Evolutionary conservation across 2,797 vertebrate species (phyloP).

Genomic region (Rhynchotus rufescens): DNA sequence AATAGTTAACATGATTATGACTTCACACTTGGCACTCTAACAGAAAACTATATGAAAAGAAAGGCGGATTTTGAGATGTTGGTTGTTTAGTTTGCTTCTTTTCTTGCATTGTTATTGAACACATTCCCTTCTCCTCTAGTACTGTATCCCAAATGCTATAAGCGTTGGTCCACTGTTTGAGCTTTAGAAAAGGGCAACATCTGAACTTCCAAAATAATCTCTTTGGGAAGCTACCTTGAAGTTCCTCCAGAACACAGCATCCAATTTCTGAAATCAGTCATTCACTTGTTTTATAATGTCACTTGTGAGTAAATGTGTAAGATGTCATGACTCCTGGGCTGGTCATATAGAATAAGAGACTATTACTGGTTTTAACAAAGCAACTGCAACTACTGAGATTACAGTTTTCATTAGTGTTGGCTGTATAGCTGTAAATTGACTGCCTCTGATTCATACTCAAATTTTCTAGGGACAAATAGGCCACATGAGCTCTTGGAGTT

Average conservation of each 20-base stretch:
- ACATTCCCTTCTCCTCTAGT: neutral
- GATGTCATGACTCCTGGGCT: neutral
- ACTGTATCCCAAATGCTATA: neutral
- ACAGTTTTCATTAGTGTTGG: neutral
- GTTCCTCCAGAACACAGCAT: neutral
- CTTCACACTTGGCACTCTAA: neutral
- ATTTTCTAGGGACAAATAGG: neutral
- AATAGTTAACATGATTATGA: neutral
- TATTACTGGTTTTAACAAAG: neutral
- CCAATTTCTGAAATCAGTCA: neutral
- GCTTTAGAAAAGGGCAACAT: neutral
- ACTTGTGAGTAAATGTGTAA: neutral
- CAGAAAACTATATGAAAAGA: neutral
- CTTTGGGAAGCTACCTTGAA: neutral
- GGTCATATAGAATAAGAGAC: neutral
- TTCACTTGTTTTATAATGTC: neutral
- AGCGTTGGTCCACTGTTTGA: neutral
- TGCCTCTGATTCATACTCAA: neutral
- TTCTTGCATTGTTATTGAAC: neutral
- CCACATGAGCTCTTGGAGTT: neutral
- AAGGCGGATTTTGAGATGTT: neutral
- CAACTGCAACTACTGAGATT: neutral
- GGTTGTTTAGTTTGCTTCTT: neutral
- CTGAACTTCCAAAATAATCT: neutral
- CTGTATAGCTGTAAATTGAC: neutral